A percentile compares a stretch with the other conserved stretches of the same genome.
These are phyloP conservation scores for Ostrea denselamellosa DNA, from an alignment of 1,140 invertebrate species.

Conservation along the genomic window DNA sequence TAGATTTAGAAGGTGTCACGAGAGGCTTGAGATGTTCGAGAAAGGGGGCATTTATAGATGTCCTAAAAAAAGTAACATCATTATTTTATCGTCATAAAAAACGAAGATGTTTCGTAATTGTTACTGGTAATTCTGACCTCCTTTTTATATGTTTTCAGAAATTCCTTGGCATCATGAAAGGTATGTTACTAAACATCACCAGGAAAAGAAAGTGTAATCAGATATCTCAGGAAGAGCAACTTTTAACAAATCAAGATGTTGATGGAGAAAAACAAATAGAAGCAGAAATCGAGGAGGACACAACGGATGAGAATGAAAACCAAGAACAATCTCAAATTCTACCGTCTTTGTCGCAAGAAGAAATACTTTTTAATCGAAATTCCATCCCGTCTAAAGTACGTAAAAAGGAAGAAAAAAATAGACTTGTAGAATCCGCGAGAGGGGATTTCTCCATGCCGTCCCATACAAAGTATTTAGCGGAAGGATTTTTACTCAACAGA, in stretches of 20 bases:
- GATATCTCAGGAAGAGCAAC: background rate
- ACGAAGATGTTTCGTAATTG: background rate
- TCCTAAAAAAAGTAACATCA: background rate
- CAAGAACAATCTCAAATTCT: background rate
- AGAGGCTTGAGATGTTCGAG: background rate
- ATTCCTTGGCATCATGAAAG: background rate
- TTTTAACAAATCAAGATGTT: background rate
- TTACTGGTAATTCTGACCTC: background rate
- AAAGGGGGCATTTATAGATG: background rate
- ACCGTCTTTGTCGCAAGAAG: no score
- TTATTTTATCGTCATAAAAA: background rate
- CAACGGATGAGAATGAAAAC: background rate
- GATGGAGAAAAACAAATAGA: background rate
- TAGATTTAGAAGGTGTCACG: background rate
- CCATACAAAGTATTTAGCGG: background rate
- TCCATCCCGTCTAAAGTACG: background rate
- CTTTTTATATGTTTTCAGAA: background rate
- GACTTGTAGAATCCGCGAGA: background rate
- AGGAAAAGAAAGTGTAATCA: background rate
- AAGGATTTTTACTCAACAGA: background rate
- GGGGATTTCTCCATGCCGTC: background rate
- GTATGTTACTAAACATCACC: background rate
- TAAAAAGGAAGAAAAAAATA: background rate
- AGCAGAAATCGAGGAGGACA: background rate
- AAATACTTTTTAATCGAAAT: background rate